Conservation (phyloP, 2,797 vertebrate species). For the Cyprinella venusta region DNA sequence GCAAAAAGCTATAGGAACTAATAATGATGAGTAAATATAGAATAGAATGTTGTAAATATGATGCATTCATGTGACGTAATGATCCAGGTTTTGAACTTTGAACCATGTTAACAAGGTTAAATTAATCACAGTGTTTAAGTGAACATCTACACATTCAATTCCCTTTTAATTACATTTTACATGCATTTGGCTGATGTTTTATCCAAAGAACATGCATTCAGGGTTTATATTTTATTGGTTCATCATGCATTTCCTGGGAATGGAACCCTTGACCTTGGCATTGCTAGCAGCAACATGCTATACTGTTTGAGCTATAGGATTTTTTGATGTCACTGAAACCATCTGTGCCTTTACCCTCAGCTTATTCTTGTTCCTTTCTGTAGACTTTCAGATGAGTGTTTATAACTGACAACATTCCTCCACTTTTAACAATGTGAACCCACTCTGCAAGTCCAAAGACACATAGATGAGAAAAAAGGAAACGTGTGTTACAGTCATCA, state of each 20-base stretch:
- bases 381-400: not conserved
- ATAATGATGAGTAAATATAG: not conserved
- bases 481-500: slow-evolving; percentile 34
- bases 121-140: slow-evolving; percentile 3
- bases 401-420: slow-evolving; percentile 25
- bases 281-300: not conserved
- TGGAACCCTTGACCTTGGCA: not conserved
- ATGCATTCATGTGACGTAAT: not conserved
- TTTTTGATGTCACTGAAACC: not conserved
- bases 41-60: not conserved
- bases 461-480: slow-evolving; percentile 10
- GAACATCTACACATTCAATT: not conserved
- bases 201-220: not conserved
- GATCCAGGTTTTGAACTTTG: slow-evolving; percentile 7
- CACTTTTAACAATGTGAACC: slow-evolving; percentile 34
- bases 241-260: not conserved
- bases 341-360: not conserved
- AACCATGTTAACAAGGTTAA: not conserved
- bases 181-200: not conserved
- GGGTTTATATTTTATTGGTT: not conserved
- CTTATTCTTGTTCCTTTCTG: not conserved
- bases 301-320: not conserved
- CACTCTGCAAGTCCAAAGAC: slow-evolving; percentile 33
- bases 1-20: not conserved
- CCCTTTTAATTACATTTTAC: not conserved